These are phyloP conservation scores for Crambe crambe DNA, from an alignment of 37 sponge, comb jelly and placozoan species.

Conservation along the genomic window DNA sequence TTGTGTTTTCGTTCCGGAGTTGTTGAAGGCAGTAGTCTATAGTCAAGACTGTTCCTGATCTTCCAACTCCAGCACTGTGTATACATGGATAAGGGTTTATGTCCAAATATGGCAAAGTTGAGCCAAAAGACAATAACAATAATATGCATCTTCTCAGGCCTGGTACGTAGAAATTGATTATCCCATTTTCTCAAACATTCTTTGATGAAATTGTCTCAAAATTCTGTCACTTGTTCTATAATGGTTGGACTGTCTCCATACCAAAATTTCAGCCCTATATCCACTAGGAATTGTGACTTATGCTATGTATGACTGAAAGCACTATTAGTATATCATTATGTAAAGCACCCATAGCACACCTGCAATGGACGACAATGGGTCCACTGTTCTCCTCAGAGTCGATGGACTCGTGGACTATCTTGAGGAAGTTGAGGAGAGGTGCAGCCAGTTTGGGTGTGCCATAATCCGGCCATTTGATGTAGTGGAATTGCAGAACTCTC, in stretches of 20 bases:
- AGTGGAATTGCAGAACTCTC: constrained; percentile 82
- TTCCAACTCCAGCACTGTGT: constrained; percentile 80
- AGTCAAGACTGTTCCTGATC: constrained; percentile 70
- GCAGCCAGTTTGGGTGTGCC: constrained; percentile 64
- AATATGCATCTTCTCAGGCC: not conserved
- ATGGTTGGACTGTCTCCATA: too few relatives aligned
- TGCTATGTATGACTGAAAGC: too few relatives aligned
- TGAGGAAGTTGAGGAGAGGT: constrained; percentile 72
- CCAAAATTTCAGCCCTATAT: too few relatives aligned
- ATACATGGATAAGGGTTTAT: not conserved
- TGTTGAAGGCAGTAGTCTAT: constrained; percentile 70
- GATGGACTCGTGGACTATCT: constrained; percentile 43
- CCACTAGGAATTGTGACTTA: too few relatives aligned
- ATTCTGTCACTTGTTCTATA: too few relatives aligned
- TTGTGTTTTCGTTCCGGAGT: constrained; percentile 35
- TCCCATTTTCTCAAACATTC: too few relatives aligned
- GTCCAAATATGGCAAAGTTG: not conserved
- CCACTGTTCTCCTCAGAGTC: constrained; percentile 19
- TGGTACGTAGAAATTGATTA: not conserved
- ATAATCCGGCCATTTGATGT: constrained; percentile 79
- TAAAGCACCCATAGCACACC: too few relatives aligned
- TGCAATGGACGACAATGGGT: constrained; percentile 80
- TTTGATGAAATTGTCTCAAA: too few relatives aligned
- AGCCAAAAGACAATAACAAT: not conserved
- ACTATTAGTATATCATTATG: too few relatives aligned